Evolutionary conservation across 2,113 vertebrate species (phyloP).

Genomic region (Hystrix brachyura): DNA sequence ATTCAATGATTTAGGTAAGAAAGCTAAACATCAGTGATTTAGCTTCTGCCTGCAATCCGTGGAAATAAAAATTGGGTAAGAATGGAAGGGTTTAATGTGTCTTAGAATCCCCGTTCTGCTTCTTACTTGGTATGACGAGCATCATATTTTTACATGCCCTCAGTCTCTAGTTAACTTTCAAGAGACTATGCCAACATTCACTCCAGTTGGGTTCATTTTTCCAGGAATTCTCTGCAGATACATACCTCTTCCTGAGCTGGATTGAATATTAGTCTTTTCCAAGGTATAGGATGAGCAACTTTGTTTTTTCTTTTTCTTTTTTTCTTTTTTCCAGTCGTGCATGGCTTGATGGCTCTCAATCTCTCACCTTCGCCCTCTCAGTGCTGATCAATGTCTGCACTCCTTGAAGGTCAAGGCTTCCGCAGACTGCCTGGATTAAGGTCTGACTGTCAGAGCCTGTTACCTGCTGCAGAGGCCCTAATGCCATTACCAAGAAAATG

Average conservation of each 20-base stretch:
- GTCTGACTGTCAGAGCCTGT: constrained; percentile 88
- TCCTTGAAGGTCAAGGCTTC: constrained; percentile 82
- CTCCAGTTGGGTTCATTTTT: background rate
- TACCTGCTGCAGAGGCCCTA: constrained; percentile 87
- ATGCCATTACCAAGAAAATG: constrained; percentile 91
- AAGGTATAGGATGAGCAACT: constrained; percentile 35
- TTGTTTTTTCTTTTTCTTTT: background rate
- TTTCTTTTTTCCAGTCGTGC: constrained; percentile 37
- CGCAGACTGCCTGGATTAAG: constrained; percentile 82
- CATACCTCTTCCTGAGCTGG: background rate
- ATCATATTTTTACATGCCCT: background rate
- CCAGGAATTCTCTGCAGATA: background rate
- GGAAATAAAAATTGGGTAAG: background rate
- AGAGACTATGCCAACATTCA: background rate
- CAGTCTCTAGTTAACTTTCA: constrained; percentile 7
- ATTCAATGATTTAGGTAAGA: constrained; percentile 18
- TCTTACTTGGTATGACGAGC: background rate
- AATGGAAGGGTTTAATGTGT: background rate
- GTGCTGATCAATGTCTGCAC: constrained; percentile 83
- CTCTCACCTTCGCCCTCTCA: constrained; percentile 71
- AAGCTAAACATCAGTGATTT: background rate
- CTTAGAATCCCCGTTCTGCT: background rate
- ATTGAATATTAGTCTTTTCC: background rate
- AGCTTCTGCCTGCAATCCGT: background rate
- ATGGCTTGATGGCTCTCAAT: constrained; percentile 62